These are phyloP conservation scores for Tuta absoluta DNA, from an alignment of 2,888 invertebrate genomes.

Conservation along the genomic window DNA sequence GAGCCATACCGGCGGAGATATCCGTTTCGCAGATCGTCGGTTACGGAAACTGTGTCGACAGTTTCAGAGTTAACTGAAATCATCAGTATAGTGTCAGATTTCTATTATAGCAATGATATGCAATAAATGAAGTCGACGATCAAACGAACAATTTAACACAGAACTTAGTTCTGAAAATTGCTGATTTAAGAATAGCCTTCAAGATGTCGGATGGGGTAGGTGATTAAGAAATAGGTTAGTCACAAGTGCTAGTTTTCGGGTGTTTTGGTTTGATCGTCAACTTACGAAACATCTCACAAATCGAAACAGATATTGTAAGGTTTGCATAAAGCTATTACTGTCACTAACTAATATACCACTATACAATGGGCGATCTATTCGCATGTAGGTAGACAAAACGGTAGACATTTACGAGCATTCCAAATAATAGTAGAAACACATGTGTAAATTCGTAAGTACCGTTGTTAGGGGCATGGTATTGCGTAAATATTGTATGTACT, in stretches of 20 bases:
- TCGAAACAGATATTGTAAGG: slow-evolving; percentile 6
- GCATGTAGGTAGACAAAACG: background rate
- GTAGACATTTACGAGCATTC: slow-evolving; percentile 25
- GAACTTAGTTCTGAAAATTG: background rate
- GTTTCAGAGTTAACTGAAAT: slow-evolving; percentile 8
- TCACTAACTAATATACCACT: slow-evolving; percentile 5
- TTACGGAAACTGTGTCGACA: background rate
- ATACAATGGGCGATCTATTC: background rate
- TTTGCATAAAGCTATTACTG: slow-evolving; percentile 5
- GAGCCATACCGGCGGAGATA: background rate
- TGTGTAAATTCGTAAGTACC: background rate
- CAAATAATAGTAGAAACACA: slow-evolving; percentile 28
- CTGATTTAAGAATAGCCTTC: background rate
- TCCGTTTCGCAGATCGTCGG: slow-evolving; percentile 14
- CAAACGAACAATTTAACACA: slow-evolving; percentile 2
- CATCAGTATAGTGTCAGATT: slow-evolving; percentile 19
- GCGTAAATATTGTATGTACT: background rate
- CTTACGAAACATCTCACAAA: slow-evolving; percentile 19
- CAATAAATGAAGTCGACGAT: slow-evolving; percentile 14
- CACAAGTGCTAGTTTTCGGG: background rate
- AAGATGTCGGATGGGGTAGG: background rate
- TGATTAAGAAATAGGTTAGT: background rate
- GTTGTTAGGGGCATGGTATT: background rate
- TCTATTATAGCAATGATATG: slow-evolving; percentile 6
- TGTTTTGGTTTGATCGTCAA: slow-evolving; percentile 10